Conservation (phyloP, 53 echinoderm and acorn worm genomes). For the Antedon mediterranea region DNA sequence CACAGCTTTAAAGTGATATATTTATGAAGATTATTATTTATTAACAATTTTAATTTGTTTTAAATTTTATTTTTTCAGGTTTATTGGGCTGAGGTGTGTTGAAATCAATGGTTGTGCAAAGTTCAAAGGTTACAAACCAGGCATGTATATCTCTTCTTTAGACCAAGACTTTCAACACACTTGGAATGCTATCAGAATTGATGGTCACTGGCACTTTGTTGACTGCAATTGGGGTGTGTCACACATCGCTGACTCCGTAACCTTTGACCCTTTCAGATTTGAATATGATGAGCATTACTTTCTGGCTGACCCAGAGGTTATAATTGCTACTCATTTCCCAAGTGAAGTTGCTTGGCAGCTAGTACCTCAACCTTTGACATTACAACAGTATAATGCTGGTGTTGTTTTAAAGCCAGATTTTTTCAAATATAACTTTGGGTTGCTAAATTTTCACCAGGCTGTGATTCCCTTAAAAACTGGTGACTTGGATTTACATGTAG, state of each 20-base stretch:
- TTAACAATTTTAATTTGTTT: too few relatives aligned
- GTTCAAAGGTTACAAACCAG: constrained; percentile 53
- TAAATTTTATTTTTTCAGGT: constrained; percentile 21
- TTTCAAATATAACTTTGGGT: constrained; percentile 62
- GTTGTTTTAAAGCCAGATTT: constrained; percentile 70
- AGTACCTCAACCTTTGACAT: constrained; percentile 21
- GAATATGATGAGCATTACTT: constrained; percentile 98
- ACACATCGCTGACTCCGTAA: constrained; percentile 73
- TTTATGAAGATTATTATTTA: too few relatives aligned
- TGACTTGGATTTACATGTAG: constrained; percentile 37
- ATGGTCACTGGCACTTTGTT: constrained; percentile 94
- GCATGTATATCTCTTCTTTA: constrained; percentile 34
- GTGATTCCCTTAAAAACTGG: constrained; percentile 33
- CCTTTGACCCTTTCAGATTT: constrained; percentile 93
- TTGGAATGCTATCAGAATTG: constrained; percentile 93
- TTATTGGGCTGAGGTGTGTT: constrained; percentile 74
- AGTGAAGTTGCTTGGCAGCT: constrained; percentile 84
- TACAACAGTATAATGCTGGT: constrained; percentile 47
- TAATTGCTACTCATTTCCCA: constrained; percentile 72
- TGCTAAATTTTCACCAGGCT: constrained; percentile 34
- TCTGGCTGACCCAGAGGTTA: constrained; percentile 85
- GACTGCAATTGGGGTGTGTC: constrained; percentile 99
- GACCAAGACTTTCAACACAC: constrained; percentile 62
- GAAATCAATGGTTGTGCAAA: constrained; percentile 84
- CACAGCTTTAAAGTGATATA: too few relatives aligned